A percentile compares a stretch with the other conserved stretches of the same genome.
phyloP scores from a whole-genome alignment of 2,797 vertebrate genomes.

The Melanotaenia nigrans region DNA sequence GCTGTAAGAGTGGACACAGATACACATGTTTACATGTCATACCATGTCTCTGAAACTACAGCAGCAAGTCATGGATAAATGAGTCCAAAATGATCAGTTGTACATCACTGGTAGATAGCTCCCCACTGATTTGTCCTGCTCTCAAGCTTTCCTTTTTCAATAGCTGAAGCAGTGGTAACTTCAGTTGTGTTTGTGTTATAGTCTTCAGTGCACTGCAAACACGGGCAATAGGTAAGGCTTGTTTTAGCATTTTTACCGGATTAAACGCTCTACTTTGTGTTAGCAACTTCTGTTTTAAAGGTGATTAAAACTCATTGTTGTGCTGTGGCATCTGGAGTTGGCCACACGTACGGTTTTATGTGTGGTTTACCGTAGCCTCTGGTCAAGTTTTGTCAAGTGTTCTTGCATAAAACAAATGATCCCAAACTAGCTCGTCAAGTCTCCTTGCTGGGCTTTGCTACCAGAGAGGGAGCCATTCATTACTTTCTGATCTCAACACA shows the following conservation, averaged over 20 bases:
- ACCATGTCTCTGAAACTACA: neutral
- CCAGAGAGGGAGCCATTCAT: slow-evolving; percentile 29
- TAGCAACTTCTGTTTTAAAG: no score
- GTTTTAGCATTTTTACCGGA: no score
- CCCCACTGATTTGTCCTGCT: neutral
- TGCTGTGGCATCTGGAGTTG: neutral
- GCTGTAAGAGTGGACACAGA: neutral
- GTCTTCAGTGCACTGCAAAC: no score
- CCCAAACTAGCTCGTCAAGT: neutral
- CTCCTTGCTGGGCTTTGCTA: slow-evolving; percentile 55
- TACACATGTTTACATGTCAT: neutral
- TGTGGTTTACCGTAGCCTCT: neutral
- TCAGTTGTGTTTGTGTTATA: neutral
- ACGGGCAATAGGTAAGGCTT: no score
- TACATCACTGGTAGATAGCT: neutral
- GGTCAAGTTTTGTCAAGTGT: neutral
- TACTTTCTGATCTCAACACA: slow-evolving; percentile 49
- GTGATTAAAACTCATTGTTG: no score
- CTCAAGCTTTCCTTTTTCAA: neutral
- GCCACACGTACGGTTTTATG: neutral
- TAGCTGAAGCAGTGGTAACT: no score
- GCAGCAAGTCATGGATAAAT: neutral
- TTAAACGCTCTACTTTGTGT: no score
- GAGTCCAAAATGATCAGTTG: neutral
- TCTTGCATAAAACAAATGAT: slow-evolving; percentile 17